These are phyloP conservation scores for Caenorhabditis uteleia DNA, from an alignment of 2,888 invertebrate genomes.

Conservation along the genomic window DNA sequence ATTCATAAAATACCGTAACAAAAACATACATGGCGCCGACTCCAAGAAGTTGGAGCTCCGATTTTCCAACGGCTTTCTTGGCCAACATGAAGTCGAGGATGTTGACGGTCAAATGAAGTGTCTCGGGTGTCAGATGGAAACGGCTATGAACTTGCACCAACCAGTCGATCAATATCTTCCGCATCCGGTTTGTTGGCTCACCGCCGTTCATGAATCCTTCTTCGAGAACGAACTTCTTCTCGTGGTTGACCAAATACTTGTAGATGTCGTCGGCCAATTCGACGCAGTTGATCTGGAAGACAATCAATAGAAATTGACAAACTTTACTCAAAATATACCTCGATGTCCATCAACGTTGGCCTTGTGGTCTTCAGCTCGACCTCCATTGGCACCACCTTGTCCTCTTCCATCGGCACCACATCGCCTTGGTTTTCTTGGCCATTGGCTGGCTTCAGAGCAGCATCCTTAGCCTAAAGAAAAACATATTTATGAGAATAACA, in stretches of 20 bases:
- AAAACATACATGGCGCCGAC: slow-evolving; percentile 76
- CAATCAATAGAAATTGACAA: too few species aligned
- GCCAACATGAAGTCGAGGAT: slow-evolving; percentile 89
- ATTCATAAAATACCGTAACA: too few species aligned
- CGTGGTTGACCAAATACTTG: slow-evolving; percentile 57
- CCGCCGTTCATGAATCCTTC: slow-evolving; percentile 35
- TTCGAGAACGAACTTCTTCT: slow-evolving; percentile 31
- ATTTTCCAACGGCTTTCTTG: slow-evolving; percentile 71
- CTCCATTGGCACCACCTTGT: too few species aligned
- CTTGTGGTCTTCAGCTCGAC: too few species aligned
- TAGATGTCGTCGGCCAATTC: slow-evolving; percentile 90
- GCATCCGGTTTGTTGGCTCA: slow-evolving; percentile 81
- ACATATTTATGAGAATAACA: too few species aligned
- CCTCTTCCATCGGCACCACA: too few species aligned
- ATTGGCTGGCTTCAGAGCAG: too few species aligned
- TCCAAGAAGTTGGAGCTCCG: slow-evolving; percentile 54
- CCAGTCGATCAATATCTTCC: slow-evolving; percentile 90
- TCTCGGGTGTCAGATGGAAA: slow-evolving; percentile 85
- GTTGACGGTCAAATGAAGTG: slow-evolving; percentile 85
- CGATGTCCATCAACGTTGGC: too few species aligned
- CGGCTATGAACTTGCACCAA: slow-evolving; percentile 76
- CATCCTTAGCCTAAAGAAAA: too few species aligned
- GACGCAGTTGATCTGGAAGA: slow-evolving; percentile 71
- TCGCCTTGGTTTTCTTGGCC: too few species aligned
- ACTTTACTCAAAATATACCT: too few species aligned